These are phyloP conservation scores for Heliconius congener DNA, from an alignment of 1,140 invertebrate genomes.

Conservation along the genomic window DNA sequence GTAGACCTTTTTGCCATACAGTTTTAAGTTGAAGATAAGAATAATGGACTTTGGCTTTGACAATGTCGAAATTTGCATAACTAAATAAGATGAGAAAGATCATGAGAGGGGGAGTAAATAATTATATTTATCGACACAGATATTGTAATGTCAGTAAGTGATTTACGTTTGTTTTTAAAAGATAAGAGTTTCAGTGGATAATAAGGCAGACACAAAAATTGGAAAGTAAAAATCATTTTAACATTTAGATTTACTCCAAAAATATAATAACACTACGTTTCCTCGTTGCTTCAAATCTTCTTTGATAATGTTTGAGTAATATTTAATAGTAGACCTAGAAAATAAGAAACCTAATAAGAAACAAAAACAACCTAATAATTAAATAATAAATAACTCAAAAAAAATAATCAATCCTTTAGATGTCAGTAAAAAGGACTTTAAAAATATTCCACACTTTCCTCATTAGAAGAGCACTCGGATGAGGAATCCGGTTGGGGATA, in stretches of 20 bases:
- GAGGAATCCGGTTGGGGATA: slow-evolving; percentile 43
- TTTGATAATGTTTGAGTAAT: not conserved
- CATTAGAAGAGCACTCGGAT: slow-evolving; percentile 19
- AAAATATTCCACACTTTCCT: slow-evolving; percentile 12
- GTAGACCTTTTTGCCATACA: not conserved
- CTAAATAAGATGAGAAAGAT: not conserved
- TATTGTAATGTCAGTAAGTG: not conserved
- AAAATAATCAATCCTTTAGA: not conserved
- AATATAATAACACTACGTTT: too few relatives aligned
- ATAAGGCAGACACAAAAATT: too few relatives aligned
- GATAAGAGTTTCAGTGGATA: too few relatives aligned
- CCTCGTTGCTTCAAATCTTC: not conserved
- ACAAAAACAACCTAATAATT: not conserved
- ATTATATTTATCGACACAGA: not conserved
- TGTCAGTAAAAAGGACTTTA: not conserved
- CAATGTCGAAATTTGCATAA: not conserved
- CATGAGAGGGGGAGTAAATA: not conserved
- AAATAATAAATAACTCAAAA: not conserved
- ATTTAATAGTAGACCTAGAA: not conserved
- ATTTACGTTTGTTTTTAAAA: not conserved
- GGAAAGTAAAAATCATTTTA: too few relatives aligned
- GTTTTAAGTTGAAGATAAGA: not conserved
- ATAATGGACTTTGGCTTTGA: not conserved
- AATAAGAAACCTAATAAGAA: not conserved
- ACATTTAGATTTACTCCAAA: too few relatives aligned